Conservation (phyloP, 1,140 invertebrate genomes). For the Drosophila kanapiae region DNA sequence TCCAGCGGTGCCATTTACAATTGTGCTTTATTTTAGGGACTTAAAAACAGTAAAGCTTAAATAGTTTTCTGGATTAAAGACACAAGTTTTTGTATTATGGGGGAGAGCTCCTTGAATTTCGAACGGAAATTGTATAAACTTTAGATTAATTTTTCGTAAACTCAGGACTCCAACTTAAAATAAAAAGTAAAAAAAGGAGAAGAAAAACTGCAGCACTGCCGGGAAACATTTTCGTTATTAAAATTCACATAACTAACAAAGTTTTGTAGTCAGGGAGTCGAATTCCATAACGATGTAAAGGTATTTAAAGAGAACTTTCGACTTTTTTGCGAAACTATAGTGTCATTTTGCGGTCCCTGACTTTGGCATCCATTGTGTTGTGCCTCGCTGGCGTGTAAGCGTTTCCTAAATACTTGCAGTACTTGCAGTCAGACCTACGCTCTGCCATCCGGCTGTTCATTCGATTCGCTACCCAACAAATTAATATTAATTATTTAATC, state of each 20-base stretch:
- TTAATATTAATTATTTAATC: constrained; percentile 77
- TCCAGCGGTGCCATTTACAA: background rate
- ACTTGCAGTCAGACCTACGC: background rate
- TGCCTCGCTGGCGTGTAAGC: background rate
- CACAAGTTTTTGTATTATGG: background rate
- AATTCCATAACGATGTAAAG: constrained; percentile 5
- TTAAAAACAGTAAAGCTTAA: background rate
- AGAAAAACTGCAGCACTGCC: background rate
- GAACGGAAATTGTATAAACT: too few relatives aligned
- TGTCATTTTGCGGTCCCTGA: constrained; percentile 8
- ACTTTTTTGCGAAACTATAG: constrained; percentile 8
- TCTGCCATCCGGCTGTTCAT: constrained; percentile 10
- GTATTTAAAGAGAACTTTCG: constrained; percentile 13
- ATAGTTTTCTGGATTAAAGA: background rate
- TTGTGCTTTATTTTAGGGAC: background rate
- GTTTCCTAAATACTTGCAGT: constrained; percentile 1
- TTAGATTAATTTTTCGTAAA: background rate
- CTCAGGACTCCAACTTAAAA: background rate
- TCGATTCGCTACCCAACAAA: constrained; percentile 39
- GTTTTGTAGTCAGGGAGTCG: background rate
- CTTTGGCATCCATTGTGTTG: constrained; percentile 11
- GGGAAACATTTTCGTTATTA: background rate
- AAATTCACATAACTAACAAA: background rate
- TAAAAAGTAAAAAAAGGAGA: background rate
- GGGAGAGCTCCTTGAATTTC: too few relatives aligned